Conservation (phyloP, 2,888 invertebrate species). For the Baccha elongata region DNA sequence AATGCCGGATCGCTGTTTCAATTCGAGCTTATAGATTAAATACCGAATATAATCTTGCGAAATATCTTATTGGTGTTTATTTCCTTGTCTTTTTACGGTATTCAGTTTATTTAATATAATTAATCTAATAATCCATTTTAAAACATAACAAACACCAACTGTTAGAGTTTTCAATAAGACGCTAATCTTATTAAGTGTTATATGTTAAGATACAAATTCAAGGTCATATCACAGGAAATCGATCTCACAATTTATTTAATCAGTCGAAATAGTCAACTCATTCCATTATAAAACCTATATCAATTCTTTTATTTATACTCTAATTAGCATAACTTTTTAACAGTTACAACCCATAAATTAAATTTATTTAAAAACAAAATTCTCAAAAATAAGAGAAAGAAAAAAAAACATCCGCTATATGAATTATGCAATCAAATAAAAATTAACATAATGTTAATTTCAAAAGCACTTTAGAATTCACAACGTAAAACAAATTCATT, state of each 20-base stretch:
- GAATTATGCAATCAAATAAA: constrained; percentile 7
- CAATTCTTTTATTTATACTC: neutral
- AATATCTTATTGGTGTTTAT: no score
- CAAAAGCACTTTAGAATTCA: neutral
- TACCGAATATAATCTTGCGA: no score
- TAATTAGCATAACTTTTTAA: neutral
- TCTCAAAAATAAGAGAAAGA: neutral
- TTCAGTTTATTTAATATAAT: no score
- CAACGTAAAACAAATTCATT: neutral
- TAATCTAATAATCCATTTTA: no score
- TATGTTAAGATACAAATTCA: no score
- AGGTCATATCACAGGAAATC: neutral
- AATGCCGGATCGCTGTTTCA: no score
- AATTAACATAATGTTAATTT: constrained; percentile 5
- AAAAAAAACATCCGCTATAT: neutral
- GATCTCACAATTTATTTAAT: neutral
- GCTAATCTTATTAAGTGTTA: no score
- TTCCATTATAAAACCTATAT: neutral
- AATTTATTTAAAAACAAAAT: neutral
- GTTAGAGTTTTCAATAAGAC: no score
- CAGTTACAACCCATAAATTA: neutral
- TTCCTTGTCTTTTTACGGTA: no score
- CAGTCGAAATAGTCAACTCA: neutral
- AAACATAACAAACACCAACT: no score
- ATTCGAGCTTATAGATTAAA: no score